Conservation (phyloP, 35 echinoderm and acorn worm genomes). For the Holothuria glaberrima region DNA sequence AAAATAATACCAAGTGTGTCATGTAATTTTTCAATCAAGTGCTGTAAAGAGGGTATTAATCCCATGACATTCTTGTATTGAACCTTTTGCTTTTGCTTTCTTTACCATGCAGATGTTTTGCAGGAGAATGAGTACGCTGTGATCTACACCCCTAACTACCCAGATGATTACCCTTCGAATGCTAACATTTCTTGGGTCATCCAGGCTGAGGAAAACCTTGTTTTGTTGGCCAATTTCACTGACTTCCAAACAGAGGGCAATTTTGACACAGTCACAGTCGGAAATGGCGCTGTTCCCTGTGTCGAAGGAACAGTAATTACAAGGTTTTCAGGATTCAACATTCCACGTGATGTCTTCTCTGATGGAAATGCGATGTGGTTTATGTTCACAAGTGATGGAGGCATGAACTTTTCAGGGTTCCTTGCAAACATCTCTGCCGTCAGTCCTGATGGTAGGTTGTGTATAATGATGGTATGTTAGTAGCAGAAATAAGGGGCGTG, state of each 20-base stretch:
- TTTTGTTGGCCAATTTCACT: slow-evolving; percentile 31
- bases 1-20: too few species aligned
- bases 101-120: neutral
- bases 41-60: too few species aligned
- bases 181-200: neutral
- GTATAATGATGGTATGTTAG: too few species aligned
- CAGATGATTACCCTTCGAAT: neutral
- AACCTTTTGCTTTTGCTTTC: too few species aligned
- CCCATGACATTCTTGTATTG: too few species aligned
- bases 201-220: slow-evolving; percentile 19
- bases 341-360: slow-evolving; percentile 1
- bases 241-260: neutral
- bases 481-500: too few species aligned
- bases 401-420: slow-evolving; percentile 2
- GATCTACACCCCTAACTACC: slow-evolving; percentile 6
- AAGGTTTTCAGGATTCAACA: neutral
- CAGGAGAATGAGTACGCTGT: neutral
- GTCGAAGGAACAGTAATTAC: neutral
- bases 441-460: slow-evolving; percentile 2
- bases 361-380: slow-evolving; percentile 3
- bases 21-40: too few species aligned
- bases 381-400: neutral
- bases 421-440: slow-evolving; percentile 7
- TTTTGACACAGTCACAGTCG: slow-evolving; percentile 9
- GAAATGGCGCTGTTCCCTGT: neutral